Conservation (phyloP, 2,797 vertebrate species). For the Momotus momota region DNA sequence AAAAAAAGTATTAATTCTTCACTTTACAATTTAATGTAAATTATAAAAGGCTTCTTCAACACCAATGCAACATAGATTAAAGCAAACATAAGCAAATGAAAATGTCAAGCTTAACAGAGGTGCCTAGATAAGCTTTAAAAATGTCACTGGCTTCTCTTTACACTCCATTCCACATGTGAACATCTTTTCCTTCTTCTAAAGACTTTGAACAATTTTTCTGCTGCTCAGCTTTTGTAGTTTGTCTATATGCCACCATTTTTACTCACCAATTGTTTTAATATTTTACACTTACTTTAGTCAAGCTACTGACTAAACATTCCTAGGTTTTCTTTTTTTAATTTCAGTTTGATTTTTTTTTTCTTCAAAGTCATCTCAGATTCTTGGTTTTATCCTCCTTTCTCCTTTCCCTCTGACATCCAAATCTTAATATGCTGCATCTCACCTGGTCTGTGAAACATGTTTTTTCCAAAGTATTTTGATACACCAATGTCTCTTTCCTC, state of each 20-base stretch:
- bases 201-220: not conserved
- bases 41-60: not conserved
- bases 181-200: not conserved
- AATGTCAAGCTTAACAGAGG: slow-evolving; percentile 39
- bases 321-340: rapidly evolving
- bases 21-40: not conserved
- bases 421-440: not conserved
- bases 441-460: not conserved
- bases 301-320: not conserved
- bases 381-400: not conserved
- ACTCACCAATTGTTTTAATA: not conserved
- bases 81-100: slow-evolving; percentile 16
- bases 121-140: slow-evolving; percentile 36
- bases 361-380: not conserved
- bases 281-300: not conserved
- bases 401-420: not conserved
- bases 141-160: slow-evolving; percentile 50
- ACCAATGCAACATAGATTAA: not conserved
- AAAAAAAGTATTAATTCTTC: not conserved
- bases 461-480: not conserved
- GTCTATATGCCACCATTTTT: not conserved
- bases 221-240: not conserved
- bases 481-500: not conserved
- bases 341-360: not conserved
- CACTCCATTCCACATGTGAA: slow-evolving; percentile 16